A percentile compares a stretch with the other conserved stretches of the same genome.
Evolutionary conservation across 2,113 vertebrate genomes (phyloP).

Genomic region (Lota lota): DNA sequence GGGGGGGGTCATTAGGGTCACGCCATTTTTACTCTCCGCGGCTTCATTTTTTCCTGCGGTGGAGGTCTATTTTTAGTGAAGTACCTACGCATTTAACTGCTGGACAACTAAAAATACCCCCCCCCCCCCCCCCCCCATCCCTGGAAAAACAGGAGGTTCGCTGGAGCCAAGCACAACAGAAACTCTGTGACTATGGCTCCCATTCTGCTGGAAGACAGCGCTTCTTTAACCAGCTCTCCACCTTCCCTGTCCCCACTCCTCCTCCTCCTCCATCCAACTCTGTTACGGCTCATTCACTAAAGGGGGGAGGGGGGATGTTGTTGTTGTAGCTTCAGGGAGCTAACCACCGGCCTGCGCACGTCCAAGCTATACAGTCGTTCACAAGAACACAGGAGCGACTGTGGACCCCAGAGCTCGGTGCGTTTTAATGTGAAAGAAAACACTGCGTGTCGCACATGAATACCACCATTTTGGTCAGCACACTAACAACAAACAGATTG

Average conservation of each 20-base stretch:
- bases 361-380: conserved; percentile 27
- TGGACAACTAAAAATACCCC: conserved; percentile 71
- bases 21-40: conserved; percentile 61
- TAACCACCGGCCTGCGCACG: conserved; percentile 32
- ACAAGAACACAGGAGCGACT: conserved; percentile 59
- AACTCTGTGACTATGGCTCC: conserved; percentile 51
- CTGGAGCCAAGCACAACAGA: conserved; percentile 67
- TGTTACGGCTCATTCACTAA: conserved; percentile 34
- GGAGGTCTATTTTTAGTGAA: conserved; percentile 65
- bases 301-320: not conserved
- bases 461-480: conserved; percentile 51
- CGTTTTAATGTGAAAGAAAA: conserved; percentile 58
- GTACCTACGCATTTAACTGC: conserved; percentile 70
- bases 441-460: conserved; percentile 47
- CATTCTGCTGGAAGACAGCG: conserved; percentile 57
- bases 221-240: conserved; percentile 40
- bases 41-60: conserved; percentile 72
- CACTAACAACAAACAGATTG: conserved; percentile 65
- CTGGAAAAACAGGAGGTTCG: conserved; percentile 69
- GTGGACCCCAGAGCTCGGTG: conserved; percentile 41
- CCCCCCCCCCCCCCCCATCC: conserved; percentile 29
- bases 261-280: conserved; percentile 47
- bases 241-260: conserved; percentile 30
- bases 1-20: conserved; percentile 49
- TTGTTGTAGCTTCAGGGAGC: conserved; percentile 60